phyloP scores from a whole-genome alignment of 2,888 invertebrate genomes.

The Tiliacea aurago region DNA sequence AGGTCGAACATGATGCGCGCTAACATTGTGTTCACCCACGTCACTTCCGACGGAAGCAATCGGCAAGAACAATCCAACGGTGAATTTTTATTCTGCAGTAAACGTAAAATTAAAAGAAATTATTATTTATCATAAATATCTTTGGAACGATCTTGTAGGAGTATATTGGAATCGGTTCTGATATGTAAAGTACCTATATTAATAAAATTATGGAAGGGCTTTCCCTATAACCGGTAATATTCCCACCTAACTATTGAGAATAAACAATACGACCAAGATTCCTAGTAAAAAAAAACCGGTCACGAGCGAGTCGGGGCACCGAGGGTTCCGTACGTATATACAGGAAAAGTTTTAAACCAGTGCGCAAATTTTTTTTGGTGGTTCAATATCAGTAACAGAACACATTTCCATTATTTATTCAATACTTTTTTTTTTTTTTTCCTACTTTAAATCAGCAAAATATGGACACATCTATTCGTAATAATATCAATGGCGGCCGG shows the following conservation, averaged over 20 bases:
- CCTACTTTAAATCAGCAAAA: too few species aligned
- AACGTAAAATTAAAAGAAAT: not conserved
- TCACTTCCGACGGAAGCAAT: conserved; percentile 86
- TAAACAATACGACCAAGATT: not conserved
- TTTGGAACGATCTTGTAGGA: not conserved
- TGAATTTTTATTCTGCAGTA: conserved; percentile 49
- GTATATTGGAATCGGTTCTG: not conserved
- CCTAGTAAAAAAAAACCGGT: not conserved
- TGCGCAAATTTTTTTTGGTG: too few species aligned
- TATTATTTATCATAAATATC: not conserved
- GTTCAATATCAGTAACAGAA: too few species aligned
- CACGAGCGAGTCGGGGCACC: too few species aligned
- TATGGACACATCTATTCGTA: too few species aligned
- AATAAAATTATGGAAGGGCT: not conserved
- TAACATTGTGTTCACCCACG: conserved; percentile 95
- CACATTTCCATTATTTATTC: too few species aligned
- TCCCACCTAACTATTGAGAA: not conserved
- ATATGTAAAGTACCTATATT: not conserved
- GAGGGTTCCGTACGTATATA: too few species aligned
- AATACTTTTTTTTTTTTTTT: too few species aligned
- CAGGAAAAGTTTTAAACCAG: too few species aligned
- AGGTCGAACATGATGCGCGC: conserved; percentile 96
- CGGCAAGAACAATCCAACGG: conserved; percentile 78
- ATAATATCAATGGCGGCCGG: too few species aligned
- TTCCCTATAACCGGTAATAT: not conserved